A percentile compares a stretch with the other conserved stretches of the same genome.
These are phyloP conservation scores for Sepiola atlantica DNA, from an alignment of 2,888 invertebrate genomes.

Conservation along the genomic window DNA sequence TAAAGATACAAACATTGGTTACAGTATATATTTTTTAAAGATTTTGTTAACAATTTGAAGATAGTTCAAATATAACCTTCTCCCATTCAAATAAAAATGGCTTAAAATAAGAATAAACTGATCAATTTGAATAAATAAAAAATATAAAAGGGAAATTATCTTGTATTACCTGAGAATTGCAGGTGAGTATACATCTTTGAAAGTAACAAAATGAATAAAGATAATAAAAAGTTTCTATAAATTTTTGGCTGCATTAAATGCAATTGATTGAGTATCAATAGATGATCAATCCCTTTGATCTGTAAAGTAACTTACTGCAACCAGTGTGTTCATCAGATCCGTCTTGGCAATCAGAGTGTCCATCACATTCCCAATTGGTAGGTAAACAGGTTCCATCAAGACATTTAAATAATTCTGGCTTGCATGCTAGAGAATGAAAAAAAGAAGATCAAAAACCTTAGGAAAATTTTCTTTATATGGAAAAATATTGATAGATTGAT, in stretches of 20 bases:
- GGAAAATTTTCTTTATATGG: neutral
- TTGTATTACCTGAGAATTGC: neutral
- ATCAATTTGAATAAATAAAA: neutral
- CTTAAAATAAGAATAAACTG: neutral
- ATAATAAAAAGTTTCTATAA: constrained; percentile 25
- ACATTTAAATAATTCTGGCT: constrained; percentile 65
- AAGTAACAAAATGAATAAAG: neutral
- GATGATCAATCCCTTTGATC: neutral
- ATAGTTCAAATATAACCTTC: neutral
- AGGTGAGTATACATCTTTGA: neutral
- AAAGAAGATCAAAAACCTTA: neutral
- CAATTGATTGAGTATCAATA: neutral
- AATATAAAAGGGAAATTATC: neutral
- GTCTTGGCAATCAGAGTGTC: constrained; percentile 86
- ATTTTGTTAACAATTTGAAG: neutral
- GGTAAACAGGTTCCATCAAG: constrained; percentile 83
- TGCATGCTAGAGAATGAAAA: constrained; percentile 50
- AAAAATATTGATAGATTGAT: neutral
- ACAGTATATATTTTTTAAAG: neutral
- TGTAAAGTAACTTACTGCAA: constrained; percentile 38
- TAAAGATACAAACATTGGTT: neutral
- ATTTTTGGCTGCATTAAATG: neutral
- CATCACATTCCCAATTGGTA: constrained; percentile 84
- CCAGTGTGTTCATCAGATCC: constrained; percentile 78
- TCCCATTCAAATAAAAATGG: neutral